Evolutionary conservation across 2,888 invertebrate species (phyloP).

Genomic region (Brenthis daphne): DNA sequence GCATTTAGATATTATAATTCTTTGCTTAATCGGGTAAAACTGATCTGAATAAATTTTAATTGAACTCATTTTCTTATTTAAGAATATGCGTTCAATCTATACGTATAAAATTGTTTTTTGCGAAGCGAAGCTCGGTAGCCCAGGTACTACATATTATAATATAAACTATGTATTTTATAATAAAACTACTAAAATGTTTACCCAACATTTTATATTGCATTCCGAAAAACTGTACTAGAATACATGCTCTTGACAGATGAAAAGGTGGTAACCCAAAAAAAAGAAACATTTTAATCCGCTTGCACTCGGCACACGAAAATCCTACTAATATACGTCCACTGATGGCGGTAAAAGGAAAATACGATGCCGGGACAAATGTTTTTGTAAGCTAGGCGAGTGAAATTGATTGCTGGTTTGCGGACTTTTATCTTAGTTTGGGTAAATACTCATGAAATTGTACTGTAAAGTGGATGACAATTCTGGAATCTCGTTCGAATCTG

Average conservation of each 20-base stretch:
- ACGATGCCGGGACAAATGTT: constrained; percentile 56
- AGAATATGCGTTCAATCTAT: too few relatives aligned
- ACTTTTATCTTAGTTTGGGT: constrained; percentile 36
- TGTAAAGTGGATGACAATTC: constrained; percentile 20
- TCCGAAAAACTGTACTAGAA: not conserved
- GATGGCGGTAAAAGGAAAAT: constrained; percentile 53
- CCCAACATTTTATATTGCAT: not conserved
- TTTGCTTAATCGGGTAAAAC: too few relatives aligned
- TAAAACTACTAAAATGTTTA: too few relatives aligned
- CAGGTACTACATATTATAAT: too few relatives aligned
- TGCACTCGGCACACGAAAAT: constrained; percentile 37
- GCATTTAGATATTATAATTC: too few relatives aligned
- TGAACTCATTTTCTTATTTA: too few relatives aligned
- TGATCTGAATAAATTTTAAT: too few relatives aligned
- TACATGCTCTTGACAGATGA: constrained; percentile 15
- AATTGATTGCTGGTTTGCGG: constrained; percentile 42
- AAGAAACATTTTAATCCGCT: constrained; percentile 35
- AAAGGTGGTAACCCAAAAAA: constrained; percentile 22
- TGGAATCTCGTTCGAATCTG: constrained; percentile 1
- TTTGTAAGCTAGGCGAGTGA: constrained; percentile 47
- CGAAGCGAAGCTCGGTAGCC: too few relatives aligned
- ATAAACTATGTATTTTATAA: too few relatives aligned
- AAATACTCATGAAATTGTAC: constrained; percentile 28
- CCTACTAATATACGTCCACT: constrained; percentile 49
- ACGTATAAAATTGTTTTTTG: too few relatives aligned